Base-by-base conservation (phyloP, 1,140 invertebrate species). In the Babylonia areolata region DNA sequence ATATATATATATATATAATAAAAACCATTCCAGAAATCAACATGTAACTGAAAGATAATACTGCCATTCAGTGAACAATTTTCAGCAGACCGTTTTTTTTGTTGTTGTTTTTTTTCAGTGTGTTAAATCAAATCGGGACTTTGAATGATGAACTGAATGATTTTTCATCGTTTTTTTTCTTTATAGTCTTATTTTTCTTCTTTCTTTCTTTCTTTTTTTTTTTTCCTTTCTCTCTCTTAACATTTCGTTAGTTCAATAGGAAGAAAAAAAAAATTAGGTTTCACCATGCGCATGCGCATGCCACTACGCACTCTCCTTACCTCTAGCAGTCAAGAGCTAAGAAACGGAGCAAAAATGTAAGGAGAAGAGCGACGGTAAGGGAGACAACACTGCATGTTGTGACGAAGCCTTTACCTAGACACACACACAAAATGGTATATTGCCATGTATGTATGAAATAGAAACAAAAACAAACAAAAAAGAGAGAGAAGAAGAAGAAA, bases 361-460 rank as follows among this genome's bases (percentile, higher is more conserved):
- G 51, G 42, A 54, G 80, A 81, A 54, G 80, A 81, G 80, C 37
- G 42, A 81, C 20, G 46, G 51, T 42, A 81, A 81, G 42, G 80
- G 46, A 81, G 42, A 81, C 51, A 81, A 81, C 33, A 54, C 80
- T 81, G 42, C 42, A 81, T 51, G 80, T 81, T 46, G 28, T 81
- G 80, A 6, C 31, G 46, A 31, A 51, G 9, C 80, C 80, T 35
- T 42, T 35, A 46, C 80, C 80, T 81, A 81, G 0, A 81, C 58
- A 64, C 58, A 64, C 15, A 64, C 28, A 9, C 9, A 64, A n/a
- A 12, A 64, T 64, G 20, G 46, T 20, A 51, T 51, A 20, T 51
- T 20, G 46, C 28, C 58, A 20, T 64, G 58, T 64, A 64, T 64
- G 58, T 64, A 51, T 51, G 20, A 51, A 51, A 51, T 51, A 51